Conservation (phyloP, 2,797 vertebrate genomes). For the Scarus forsteni region DNA sequence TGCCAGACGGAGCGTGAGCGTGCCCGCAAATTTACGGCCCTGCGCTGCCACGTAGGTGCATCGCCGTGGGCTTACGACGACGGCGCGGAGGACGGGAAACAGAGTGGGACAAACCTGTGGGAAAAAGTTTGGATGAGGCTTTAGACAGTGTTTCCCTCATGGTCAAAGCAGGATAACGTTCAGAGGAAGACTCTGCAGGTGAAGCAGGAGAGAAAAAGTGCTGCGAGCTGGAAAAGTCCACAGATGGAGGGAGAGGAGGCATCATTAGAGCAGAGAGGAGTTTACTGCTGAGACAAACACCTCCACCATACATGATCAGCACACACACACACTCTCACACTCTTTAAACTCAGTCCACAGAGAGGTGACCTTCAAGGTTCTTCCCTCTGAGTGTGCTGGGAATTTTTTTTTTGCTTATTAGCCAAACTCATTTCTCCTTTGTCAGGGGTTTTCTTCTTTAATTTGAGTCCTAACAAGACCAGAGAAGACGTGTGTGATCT, state of each 20-base stretch:
- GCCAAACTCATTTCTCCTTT: slow-evolving; percentile 30
- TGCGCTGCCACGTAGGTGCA: slow-evolving; percentile 35
- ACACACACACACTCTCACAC: slow-evolving; percentile 5
- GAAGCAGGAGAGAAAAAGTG: background rate
- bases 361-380: slow-evolving; percentile 62
- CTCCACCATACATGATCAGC: slow-evolving; percentile 45
- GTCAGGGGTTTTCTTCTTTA: slow-evolving; percentile 29
- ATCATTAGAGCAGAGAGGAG: slow-evolving; percentile 22
- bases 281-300: slow-evolving; percentile 61
- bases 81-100: slow-evolving; percentile 35
- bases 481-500: background rate
- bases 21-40: slow-evolving; percentile 59
- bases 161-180: too few relatives aligned
- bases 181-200: background rate
- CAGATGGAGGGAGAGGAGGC: slow-evolving; percentile 25
- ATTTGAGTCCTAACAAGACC: slow-evolving; percentile 27
- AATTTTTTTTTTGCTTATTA: slow-evolving; percentile 55
- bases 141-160: background rate
- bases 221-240: slow-evolving; percentile 24
- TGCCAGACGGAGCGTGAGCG: slow-evolving; percentile 69
- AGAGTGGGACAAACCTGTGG: slow-evolving; percentile 56
- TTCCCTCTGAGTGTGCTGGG: slow-evolving; percentile 19
- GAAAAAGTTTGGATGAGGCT: slow-evolving; percentile 8
- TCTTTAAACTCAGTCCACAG: slow-evolving; percentile 12
- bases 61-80: slow-evolving; percentile 38